phyloP scores from a whole-genome alignment of 1,140 invertebrate species.

The Halesus radiatus region DNA sequence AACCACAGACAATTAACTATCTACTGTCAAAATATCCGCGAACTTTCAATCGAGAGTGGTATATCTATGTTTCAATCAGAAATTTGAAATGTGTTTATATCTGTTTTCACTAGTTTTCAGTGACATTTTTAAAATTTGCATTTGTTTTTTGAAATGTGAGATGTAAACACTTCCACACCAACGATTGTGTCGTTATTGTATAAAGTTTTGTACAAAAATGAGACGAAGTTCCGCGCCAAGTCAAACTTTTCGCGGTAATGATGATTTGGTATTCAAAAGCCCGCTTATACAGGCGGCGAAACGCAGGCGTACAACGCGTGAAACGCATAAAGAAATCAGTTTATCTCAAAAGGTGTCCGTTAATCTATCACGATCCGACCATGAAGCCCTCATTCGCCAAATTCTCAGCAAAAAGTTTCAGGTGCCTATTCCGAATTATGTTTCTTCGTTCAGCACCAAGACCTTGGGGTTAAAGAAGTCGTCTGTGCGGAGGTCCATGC shows the following conservation, averaged over 20 bases:
- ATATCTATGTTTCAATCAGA: too few relatives aligned
- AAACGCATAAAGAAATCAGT: slow-evolving; percentile 61
- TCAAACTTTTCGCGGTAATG: slow-evolving; percentile 65
- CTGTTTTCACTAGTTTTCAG: too few relatives aligned
- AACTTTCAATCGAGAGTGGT: too few relatives aligned
- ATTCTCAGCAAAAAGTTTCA: slow-evolving; percentile 93
- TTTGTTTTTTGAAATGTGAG: too few relatives aligned
- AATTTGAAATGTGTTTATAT: too few relatives aligned
- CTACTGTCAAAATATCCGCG: too few relatives aligned
- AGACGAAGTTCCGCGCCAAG: slow-evolving; percentile 72
- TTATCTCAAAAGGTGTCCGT: slow-evolving; percentile 59
- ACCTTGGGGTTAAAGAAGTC: slow-evolving; percentile 71
- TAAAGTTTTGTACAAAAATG: slow-evolving; percentile 59
- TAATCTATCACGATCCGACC: slow-evolving; percentile 66
- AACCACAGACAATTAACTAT: too few relatives aligned
- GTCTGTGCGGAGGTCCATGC: slow-evolving; percentile 77
- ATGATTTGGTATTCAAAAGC: slow-evolving; percentile 64
- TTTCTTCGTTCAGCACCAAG: slow-evolving; percentile 77
- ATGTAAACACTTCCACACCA: too few relatives aligned
- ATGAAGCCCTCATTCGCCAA: slow-evolving; percentile 80
- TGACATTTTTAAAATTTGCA: too few relatives aligned
- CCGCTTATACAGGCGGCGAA: slow-evolving; percentile 63
- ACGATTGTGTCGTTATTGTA: too few relatives aligned
- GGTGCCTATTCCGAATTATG: slow-evolving; percentile 94
- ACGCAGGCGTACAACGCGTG: slow-evolving; percentile 62